phyloP scores from a whole-genome alignment of 1,140 invertebrate genomes.

The Neodiprion fabricii region DNA sequence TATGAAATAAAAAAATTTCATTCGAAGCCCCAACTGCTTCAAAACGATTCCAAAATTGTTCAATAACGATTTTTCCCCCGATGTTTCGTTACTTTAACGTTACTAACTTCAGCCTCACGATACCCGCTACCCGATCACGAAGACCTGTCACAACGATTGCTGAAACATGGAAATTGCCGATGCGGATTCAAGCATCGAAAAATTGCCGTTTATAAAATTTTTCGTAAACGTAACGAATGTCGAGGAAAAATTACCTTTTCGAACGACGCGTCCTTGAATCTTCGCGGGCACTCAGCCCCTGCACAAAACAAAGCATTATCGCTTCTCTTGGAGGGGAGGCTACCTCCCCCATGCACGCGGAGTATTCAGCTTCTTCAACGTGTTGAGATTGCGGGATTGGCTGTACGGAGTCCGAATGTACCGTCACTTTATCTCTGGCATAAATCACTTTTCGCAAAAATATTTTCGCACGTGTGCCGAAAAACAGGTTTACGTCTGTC shows the following conservation, averaged over 20 bases:
- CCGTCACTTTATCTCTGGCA: constrained; percentile 4
- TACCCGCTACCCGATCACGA: too few relatives aligned
- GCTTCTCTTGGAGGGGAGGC: constrained; percentile 36
- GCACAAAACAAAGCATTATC: constrained; percentile 57
- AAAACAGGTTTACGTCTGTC: neutral
- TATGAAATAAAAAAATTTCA: too few relatives aligned
- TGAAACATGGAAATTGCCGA: neutral
- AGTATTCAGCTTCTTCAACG: neutral
- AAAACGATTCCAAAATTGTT: too few relatives aligned
- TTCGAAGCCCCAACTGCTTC: too few relatives aligned
- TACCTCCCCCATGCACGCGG: constrained; percentile 44
- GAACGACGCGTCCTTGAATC: constrained; percentile 46
- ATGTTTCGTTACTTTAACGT: too few relatives aligned
- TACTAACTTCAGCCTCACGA: too few relatives aligned
- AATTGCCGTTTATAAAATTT: neutral
- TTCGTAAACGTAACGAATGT: neutral
- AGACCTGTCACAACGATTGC: too few relatives aligned
- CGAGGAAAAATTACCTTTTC: constrained; percentile 46
- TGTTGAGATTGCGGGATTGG: neutral
- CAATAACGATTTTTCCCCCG: too few relatives aligned
- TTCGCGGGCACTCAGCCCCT: constrained; percentile 49
- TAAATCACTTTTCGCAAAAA: constrained; percentile 7
- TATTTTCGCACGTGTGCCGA: neutral
- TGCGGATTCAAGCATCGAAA: neutral
- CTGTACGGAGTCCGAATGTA: neutral